Percentiles rank a stretch among this genome's conserved stretches.
phyloP scores from a whole-genome alignment of 2,888 invertebrate genomes.

The Agonopterix heracliana region DNA sequence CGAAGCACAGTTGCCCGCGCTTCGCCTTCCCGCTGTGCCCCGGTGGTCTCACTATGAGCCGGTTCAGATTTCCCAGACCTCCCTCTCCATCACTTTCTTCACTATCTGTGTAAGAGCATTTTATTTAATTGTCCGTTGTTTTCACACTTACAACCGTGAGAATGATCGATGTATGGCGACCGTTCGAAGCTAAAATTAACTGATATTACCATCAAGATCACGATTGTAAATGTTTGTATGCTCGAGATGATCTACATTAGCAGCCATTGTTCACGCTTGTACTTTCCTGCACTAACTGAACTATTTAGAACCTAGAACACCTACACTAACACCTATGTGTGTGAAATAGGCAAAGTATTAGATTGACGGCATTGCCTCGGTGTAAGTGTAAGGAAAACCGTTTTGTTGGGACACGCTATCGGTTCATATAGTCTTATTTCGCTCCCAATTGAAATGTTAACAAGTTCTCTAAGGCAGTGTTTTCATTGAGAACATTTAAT shows the following conservation, averaged over 20 bases:
- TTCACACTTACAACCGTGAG: too few relatives aligned
- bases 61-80: conserved; percentile 93
- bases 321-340: conserved; percentile 1
- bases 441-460: conserved; percentile 48
- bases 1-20: conserved; percentile 96
- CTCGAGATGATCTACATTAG: conserved; percentile 56
- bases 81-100: conserved; percentile 96
- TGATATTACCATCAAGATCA: conserved; percentile 60
- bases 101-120: conserved; percentile 78
- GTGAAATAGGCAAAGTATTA: conserved; percentile 16
- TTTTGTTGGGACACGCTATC: conserved; percentile 56
- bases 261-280: conserved; percentile 33
- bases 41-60: conserved; percentile 90
- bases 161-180: too few relatives aligned
- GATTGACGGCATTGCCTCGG: conserved; percentile 41
- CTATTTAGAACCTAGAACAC: conserved; percentile 1
- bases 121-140: neutral
- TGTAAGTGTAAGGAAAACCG: conserved; percentile 46
- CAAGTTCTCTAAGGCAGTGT: conserved; percentile 12
- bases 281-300: conserved; percentile 7
- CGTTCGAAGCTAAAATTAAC: too few relatives aligned
- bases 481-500: neutral
- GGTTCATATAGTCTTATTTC: conserved; percentile 39
- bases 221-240: conserved; percentile 81
- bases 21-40: conserved; percentile 97